Conservation (phyloP, 1,140 invertebrate genomes). For the Zaprionus inermis region DNA sequence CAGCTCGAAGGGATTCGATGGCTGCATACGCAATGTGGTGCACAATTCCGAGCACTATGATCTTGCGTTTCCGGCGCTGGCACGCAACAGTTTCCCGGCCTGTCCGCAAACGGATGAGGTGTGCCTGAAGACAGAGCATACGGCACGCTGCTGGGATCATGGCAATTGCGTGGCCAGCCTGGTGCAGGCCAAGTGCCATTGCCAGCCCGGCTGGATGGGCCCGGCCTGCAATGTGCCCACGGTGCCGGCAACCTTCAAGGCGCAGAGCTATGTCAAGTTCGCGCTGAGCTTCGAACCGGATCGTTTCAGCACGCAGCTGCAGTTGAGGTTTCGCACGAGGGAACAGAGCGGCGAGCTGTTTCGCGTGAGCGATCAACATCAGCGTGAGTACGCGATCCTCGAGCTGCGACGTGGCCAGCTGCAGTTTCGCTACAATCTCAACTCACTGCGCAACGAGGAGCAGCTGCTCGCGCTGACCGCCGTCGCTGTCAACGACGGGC, state of each 20-base stretch:
- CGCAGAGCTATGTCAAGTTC: conserved; percentile 89
- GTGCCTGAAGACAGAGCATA: conserved; percentile 85
- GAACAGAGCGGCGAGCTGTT: conserved; percentile 88
- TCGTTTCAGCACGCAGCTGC: conserved; percentile 87
- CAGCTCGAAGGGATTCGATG: conserved; percentile 86
- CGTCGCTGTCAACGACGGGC: conserved; percentile 88
- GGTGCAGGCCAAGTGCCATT: conserved; percentile 87
- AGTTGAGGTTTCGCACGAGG: conserved; percentile 88
- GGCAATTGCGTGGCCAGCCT: conserved; percentile 88
- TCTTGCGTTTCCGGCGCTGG: conserved; percentile 86
- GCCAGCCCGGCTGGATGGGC: conserved; percentile 88
- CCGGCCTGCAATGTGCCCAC: conserved; percentile 86
- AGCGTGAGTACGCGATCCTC: conserved; percentile 88
- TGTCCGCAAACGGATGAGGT: conserved; percentile 87
- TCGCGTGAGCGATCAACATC: conserved; percentile 87
- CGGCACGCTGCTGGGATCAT: conserved; percentile 86
- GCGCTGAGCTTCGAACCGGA: conserved; percentile 88
- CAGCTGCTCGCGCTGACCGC: conserved; percentile 86
- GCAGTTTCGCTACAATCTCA: conserved; percentile 88
- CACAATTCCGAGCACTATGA: conserved; percentile 89
- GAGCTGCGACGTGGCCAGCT: conserved; percentile 87
- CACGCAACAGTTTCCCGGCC: conserved; percentile 85
- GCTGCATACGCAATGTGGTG: conserved; percentile 89
- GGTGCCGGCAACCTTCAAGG: conserved; percentile 87
- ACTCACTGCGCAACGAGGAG: conserved; percentile 86